Percentiles rank a stretch among this genome's conserved stretches.
Conservation (phyloP, 2,888 invertebrate species). For the Leuctra nigra region DNA sequence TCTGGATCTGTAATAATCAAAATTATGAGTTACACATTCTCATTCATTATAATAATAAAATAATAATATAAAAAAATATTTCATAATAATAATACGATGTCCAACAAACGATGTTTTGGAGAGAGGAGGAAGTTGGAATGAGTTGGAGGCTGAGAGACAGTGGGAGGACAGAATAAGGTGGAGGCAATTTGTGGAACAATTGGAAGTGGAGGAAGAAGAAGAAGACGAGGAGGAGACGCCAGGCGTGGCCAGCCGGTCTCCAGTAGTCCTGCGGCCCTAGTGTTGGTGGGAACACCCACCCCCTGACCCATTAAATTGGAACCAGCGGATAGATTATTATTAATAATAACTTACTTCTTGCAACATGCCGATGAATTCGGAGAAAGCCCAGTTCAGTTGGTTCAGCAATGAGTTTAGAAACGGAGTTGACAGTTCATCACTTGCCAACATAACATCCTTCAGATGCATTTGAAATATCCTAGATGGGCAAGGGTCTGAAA, state of each 20-base stretch:
- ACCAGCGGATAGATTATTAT: no score
- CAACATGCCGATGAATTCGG: constrained; percentile 76
- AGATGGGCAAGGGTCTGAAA: constrained; percentile 62
- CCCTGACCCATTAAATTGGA: no score
- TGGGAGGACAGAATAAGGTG: no score
- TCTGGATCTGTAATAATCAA: constrained; percentile 48
- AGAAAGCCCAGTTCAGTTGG: constrained; percentile 83
- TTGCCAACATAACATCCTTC: constrained; percentile 50
- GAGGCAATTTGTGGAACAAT: no score
- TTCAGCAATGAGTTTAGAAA: constrained; percentile 73
- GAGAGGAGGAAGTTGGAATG: no score
- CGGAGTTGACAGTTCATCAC: constrained; percentile 57
- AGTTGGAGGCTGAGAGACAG: no score
- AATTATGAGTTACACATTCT: background rate
- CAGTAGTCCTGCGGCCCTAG: no score
- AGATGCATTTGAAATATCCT: constrained; percentile 57
- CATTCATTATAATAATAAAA: background rate
- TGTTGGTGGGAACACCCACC: no score
- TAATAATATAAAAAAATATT: background rate
- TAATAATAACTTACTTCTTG: constrained; percentile 68
- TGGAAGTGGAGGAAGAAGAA: no score
- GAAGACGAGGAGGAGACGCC: no score
- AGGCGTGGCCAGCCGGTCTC: no score
- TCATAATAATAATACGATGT: background rate
- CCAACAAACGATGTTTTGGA: no score